Percentiles rank a stretch among this genome's conserved stretches.
These are phyloP conservation scores for Colistium nudipinnis DNA, from an alignment of 2,113 vertebrate species.

Conservation along the genomic window DNA sequence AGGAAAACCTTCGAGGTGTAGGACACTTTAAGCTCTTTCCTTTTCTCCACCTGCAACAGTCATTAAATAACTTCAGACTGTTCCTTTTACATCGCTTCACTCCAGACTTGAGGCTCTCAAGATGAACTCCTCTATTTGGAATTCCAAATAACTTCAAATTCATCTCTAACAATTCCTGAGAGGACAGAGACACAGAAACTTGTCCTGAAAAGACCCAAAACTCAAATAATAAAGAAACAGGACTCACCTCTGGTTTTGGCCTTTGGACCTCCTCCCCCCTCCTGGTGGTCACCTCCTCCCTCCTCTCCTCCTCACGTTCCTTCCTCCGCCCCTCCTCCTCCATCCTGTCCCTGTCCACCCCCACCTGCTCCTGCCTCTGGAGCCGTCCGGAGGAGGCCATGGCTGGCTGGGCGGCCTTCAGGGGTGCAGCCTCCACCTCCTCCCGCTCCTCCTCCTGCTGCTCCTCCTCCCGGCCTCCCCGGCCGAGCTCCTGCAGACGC, in stretches of 20 bases:
- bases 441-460: conserved; percentile 48
- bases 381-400: conserved; percentile 11
- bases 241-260: conserved; percentile 51
- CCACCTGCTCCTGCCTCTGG: conserved; percentile 45
- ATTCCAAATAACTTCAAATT: too few species aligned
- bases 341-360: conserved; percentile 17
- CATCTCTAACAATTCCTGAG: too few species aligned
- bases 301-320: conserved; percentile 43
- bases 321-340: conserved; percentile 61
- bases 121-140: too few species aligned
- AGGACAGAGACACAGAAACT: too few species aligned
- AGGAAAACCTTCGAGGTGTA: conserved; percentile 79
- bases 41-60: conserved; percentile 66
- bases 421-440: not conserved
- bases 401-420: conserved; percentile 2
- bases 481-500: conserved; percentile 66
- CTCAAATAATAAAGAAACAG: not conserved
- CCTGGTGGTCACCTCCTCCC: conserved; percentile 36
- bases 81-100: too few species aligned
- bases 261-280: conserved; percentile 48
- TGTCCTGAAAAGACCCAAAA: too few species aligned
- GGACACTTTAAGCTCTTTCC: conserved; percentile 71
- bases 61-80: too few species aligned
- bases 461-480: conserved; percentile 50
- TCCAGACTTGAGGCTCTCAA: too few species aligned